A percentile compares a stretch with the other conserved stretches of the same genome.
These are phyloP conservation scores for Xenopus laevis DNA, from an alignment of 2,113 vertebrate species.

Conservation along the genomic window DNA sequence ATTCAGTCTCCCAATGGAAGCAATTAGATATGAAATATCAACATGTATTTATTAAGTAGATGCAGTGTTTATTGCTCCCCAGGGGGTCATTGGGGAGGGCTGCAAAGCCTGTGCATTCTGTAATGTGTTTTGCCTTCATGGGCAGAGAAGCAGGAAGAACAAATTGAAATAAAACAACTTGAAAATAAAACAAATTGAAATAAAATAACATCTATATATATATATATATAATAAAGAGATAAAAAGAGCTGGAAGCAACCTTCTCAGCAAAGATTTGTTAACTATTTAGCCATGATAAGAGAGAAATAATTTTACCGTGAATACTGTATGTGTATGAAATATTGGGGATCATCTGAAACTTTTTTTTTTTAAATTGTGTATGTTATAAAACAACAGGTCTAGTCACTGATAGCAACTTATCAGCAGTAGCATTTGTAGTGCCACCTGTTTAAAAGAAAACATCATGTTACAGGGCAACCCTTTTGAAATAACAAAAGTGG, in stretches of 20 bases:
- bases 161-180: not conserved
- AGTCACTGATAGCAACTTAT: too few species aligned
- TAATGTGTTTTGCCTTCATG: slow-evolving; percentile 49
- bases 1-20: slow-evolving; percentile 64
- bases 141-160: slow-evolving; percentile 15
- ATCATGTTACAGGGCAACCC: too few species aligned
- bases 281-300: too few species aligned
- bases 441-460: too few species aligned
- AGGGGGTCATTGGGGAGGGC: slow-evolving; percentile 53
- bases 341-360: too few species aligned
- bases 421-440: too few species aligned
- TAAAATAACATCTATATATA: too few species aligned
- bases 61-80: slow-evolving; percentile 54
- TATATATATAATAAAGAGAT: slow-evolving; percentile 11
- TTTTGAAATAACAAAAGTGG: too few species aligned
- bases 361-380: too few species aligned
- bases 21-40: slow-evolving; percentile 66
- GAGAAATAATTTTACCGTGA: too few species aligned
- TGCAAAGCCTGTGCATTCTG: slow-evolving; percentile 48
- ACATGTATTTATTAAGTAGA: slow-evolving; percentile 61
- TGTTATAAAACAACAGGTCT: too few species aligned
- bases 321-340: too few species aligned
- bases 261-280: not conserved
- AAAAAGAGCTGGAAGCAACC: not conserved
- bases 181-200: slow-evolving; percentile 5